These are phyloP conservation scores for Listronotus bonariensis DNA, from an alignment of 1,140 invertebrate genomes.

Conservation along the genomic window DNA sequence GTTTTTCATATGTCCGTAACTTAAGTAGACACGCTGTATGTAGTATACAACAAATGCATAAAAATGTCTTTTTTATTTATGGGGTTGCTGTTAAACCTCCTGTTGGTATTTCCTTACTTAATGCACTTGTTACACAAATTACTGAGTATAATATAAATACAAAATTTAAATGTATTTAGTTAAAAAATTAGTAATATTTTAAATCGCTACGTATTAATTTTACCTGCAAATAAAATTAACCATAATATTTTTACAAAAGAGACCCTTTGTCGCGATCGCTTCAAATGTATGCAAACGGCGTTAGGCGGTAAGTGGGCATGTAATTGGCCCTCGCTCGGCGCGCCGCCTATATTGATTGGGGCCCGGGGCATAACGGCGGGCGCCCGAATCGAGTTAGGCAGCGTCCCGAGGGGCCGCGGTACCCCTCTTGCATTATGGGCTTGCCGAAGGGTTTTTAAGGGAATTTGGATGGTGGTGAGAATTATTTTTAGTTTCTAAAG, in stretches of 20 bases:
- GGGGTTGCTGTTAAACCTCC: too few species aligned
- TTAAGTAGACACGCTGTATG: too few species aligned
- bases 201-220: too few species aligned
- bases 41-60: too few species aligned
- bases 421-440: constrained; percentile 24
- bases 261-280: constrained; percentile 41
- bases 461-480: constrained; percentile 5
- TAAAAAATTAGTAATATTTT: constrained; percentile 36
- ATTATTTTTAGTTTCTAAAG: too few species aligned
- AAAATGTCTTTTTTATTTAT: too few species aligned
- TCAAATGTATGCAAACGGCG: constrained; percentile 56
- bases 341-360: constrained; percentile 53
- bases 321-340: constrained; percentile 54
- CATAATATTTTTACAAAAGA: constrained; percentile 28
- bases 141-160: too few species aligned
- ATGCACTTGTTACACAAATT: too few species aligned
- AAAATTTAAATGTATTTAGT: too few species aligned
- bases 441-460: constrained; percentile 14
- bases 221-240: too few species aligned
- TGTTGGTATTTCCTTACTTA: too few species aligned
- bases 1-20: too few species aligned
- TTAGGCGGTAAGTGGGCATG: constrained; percentile 57
- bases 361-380: constrained; percentile 41
- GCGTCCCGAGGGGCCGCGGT: constrained; percentile 43
- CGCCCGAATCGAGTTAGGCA: constrained; percentile 50